A percentile compares a stretch with the other conserved stretches of the same genome.
Conservation (phyloP, 1,140 invertebrate genomes). For the Neodiprion virginianus region DNA sequence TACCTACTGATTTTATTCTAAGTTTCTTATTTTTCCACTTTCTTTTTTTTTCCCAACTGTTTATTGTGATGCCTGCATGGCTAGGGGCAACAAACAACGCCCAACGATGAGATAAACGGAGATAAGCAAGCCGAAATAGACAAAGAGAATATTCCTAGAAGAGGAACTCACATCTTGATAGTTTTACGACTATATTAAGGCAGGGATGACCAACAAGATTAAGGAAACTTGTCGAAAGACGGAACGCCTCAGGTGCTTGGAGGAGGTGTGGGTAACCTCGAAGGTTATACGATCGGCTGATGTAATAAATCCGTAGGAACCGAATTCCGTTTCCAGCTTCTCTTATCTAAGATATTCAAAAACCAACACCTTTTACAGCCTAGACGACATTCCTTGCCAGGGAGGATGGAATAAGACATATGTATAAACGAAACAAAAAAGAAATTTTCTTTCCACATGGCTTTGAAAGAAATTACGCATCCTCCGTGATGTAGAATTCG, state of each 20-base stretch:
- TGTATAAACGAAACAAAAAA: no score
- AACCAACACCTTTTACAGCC: not conserved
- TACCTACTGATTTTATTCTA: not conserved
- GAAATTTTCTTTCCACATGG: no score
- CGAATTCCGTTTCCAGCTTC: not conserved
- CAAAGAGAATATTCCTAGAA: constrained; percentile 2
- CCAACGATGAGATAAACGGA: not conserved
- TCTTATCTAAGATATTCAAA: not conserved
- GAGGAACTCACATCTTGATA: not conserved
- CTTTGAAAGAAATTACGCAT: no score
- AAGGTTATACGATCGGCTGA: not conserved
- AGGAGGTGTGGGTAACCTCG: not conserved
- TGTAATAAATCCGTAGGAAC: not conserved
- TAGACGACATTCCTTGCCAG: not conserved
- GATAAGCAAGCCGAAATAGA: not conserved
- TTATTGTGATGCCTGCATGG: not conserved
- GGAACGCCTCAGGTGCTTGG: not conserved
- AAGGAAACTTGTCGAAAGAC: not conserved
- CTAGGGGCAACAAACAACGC: not conserved
- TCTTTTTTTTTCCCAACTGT: not conserved
- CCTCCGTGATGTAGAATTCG: no score
- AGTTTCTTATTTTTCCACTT: not conserved
- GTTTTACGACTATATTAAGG: constrained; percentile 6
- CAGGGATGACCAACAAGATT: not conserved
- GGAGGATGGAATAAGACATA: no score